Percentiles rank a stretch among this genome's conserved stretches.
These are phyloP conservation scores for Eremophila alpestris DNA, from an alignment of 2,797 vertebrate species.

Conservation along the genomic window DNA sequence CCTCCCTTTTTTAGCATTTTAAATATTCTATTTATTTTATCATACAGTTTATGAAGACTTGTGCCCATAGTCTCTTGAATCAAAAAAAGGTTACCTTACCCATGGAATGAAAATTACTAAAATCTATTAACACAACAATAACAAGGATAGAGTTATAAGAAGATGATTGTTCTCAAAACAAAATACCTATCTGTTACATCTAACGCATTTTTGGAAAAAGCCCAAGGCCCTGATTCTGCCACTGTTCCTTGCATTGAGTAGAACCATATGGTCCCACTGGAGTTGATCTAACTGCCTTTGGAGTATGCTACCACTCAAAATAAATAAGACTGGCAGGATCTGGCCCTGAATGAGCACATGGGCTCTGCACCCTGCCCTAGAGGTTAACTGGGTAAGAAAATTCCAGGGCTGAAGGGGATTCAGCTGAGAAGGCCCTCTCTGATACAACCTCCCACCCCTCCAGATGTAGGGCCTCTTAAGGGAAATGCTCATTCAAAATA, in stretches of 20 bases:
- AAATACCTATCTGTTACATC: slow-evolving; percentile 45
- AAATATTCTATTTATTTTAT: background rate
- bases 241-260: background rate
- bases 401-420: slow-evolving; percentile 47
- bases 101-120: background rate
- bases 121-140: slow-evolving; percentile 12
- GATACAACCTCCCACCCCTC: background rate
- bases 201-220: slow-evolving; percentile 44
- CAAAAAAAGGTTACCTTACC: background rate
- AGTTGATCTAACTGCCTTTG: slow-evolving; percentile 44
- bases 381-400: slow-evolving; percentile 58
- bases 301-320: slow-evolving; percentile 59
- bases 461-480: slow-evolving; percentile 8
- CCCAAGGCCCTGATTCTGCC: slow-evolving; percentile 61
- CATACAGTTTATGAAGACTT: background rate
- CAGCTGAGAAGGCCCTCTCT: slow-evolving; percentile 14
- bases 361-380: slow-evolving; percentile 61
- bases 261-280: slow-evolving; percentile 57
- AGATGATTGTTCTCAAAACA: slow-evolving; percentile 55
- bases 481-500: background rate
- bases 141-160: slow-evolving; percentile 1
- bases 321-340: slow-evolving; percentile 64
- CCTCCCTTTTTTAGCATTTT: background rate
- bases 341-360: slow-evolving; percentile 49
- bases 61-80: background rate